These are phyloP conservation scores for Holothuria glaberrima DNA, from an alignment of 35 echinoderm and acorn worm species.

Conservation along the genomic window DNA sequence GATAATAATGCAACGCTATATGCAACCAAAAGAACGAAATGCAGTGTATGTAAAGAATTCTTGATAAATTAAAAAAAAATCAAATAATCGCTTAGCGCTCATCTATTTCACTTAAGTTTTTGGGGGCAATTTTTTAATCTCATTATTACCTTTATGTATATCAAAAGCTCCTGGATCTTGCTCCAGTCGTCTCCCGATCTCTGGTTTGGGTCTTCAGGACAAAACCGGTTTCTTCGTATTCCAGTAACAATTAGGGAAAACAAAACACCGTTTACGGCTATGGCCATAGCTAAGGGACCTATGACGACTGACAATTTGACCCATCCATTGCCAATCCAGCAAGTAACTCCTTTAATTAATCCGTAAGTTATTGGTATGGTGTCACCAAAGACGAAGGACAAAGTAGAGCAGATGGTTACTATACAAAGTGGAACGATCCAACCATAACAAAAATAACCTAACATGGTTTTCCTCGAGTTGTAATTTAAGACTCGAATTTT, in stretches of 20 bases:
- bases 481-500: neutral
- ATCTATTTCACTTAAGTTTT: too few species aligned
- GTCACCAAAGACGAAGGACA: neutral
- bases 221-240: constrained; percentile 16
- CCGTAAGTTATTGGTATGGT: constrained; percentile 28
- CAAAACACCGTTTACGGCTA: neutral
- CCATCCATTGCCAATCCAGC: constrained; percentile 28
- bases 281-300: neutral
- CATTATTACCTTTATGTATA: neutral
- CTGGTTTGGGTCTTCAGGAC: neutral
- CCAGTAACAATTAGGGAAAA: neutral
- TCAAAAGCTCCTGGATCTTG: neutral
- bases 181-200: neutral
- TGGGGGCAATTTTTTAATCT: too few species aligned
- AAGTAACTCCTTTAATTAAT: neutral
- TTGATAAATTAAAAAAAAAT: too few species aligned
- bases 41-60: too few species aligned
- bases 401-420: neutral
- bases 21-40: too few species aligned
- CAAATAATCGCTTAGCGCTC: too few species aligned
- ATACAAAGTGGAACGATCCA: constrained; percentile 14
- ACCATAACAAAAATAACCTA: neutral
- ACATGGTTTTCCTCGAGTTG: neutral
- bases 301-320: neutral
- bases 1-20: too few species aligned